These are phyloP conservation scores for Graphium colonna DNA, from an alignment of 2,888 invertebrate species.

Conservation along the genomic window DNA sequence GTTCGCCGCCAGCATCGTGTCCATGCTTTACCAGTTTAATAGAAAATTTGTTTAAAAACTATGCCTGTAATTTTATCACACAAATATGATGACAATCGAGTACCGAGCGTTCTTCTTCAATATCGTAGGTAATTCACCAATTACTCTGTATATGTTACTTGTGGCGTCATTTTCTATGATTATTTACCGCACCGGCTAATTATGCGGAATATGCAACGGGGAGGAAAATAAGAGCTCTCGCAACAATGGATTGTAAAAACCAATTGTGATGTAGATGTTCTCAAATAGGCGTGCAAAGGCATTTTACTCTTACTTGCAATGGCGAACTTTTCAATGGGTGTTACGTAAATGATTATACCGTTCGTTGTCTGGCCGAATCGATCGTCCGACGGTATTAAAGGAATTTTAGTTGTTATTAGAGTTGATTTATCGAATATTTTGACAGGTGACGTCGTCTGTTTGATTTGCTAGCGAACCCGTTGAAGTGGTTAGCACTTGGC, in stretches of 20 bases:
- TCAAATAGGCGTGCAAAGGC: constrained; percentile 3
- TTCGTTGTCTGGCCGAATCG: constrained; percentile 1
- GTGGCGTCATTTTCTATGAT: not conserved
- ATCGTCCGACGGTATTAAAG: not conserved
- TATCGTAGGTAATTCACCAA: too few species aligned
- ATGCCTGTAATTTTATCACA: too few species aligned
- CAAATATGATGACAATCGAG: too few species aligned
- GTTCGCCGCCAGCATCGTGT: too few species aligned
- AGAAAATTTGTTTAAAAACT: too few species aligned
- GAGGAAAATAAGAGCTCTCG: constrained; percentile 19
- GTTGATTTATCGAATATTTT: constrained; percentile 2
- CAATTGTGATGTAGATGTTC: constrained; percentile 27
- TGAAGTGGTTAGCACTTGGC: not conserved
- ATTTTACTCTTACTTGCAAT: constrained; percentile 28
- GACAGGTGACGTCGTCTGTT: not conserved
- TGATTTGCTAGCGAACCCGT: not conserved
- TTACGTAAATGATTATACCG: constrained; percentile 22
- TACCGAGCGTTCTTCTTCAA: too few species aligned
- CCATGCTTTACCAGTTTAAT: too few species aligned
- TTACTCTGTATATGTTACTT: too few species aligned
- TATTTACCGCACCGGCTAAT: constrained; percentile 8
- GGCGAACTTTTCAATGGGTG: constrained; percentile 24
- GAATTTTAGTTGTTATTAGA: not conserved
- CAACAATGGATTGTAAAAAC: constrained; percentile 33
- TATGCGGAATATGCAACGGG: constrained; percentile 9